These are phyloP conservation scores for Chauna torquata DNA, from an alignment of 2,113 vertebrate species.

Conservation along the genomic window DNA sequence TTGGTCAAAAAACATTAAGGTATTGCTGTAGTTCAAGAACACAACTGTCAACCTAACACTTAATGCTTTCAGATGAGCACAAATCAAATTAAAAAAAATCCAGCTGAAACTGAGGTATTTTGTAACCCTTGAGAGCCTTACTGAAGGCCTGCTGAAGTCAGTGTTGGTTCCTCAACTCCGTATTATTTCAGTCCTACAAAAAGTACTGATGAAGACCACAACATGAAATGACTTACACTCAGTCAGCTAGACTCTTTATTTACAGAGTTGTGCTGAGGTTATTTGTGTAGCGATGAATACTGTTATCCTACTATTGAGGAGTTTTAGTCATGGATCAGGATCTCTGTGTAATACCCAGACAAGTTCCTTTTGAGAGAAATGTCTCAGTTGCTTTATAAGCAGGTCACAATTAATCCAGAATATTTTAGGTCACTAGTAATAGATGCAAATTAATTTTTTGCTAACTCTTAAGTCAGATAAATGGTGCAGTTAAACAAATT, in stretches of 20 bases:
- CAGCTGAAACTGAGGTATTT: neutral
- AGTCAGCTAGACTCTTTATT: neutral
- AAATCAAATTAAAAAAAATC: neutral
- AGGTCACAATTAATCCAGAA: neutral
- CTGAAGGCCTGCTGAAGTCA: neutral
- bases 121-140: neutral
- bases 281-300: neutral
- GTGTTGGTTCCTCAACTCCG: neutral
- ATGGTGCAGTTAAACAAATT: neutral
- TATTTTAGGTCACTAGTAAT: neutral
- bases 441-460: neutral
- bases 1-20: neutral
- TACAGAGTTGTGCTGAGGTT: neutral
- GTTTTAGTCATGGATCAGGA: neutral
- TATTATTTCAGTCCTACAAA: neutral
- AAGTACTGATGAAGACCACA: neutral
- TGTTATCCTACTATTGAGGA: neutral
- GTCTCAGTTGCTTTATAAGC: neutral
- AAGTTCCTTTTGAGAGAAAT: neutral
- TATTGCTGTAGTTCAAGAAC: neutral
- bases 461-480: neutral
- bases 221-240: neutral
- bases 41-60: neutral
- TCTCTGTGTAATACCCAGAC: neutral
- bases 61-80: neutral